phyloP scores from a whole-genome alignment of 2,113 vertebrate genomes.

The Petromus typicus region DNA sequence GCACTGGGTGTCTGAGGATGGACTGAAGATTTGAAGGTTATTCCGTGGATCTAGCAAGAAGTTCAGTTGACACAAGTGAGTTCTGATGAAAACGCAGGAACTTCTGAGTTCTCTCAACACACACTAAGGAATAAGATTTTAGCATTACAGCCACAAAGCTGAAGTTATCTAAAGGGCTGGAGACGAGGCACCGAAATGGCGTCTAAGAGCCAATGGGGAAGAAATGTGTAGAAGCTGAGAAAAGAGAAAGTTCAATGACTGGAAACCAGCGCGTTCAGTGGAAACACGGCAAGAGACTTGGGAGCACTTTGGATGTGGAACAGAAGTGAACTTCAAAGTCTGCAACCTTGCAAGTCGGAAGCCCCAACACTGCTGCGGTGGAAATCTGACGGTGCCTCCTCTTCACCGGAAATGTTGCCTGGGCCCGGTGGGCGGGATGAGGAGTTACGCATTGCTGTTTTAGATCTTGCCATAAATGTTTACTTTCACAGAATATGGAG shows the following conservation, averaged over 20 bases:
- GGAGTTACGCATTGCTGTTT: background rate
- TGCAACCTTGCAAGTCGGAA: background rate
- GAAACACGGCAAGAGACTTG: background rate
- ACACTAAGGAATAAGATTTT: too few species aligned
- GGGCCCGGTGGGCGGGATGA: background rate
- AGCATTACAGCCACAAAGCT: background rate
- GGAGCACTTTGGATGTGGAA: background rate
- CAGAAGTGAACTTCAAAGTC: background rate
- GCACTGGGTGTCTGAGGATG: background rate
- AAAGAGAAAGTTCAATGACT: background rate
- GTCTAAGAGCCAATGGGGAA: background rate
- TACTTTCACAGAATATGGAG: background rate
- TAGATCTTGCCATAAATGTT: background rate
- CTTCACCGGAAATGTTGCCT: background rate
- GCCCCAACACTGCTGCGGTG: too few species aligned
- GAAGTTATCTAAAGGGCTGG: background rate
- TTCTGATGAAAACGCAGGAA: background rate
- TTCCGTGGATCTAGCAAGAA: too few species aligned
- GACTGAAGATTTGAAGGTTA: background rate
- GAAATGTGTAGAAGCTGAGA: background rate
- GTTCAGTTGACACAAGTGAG: background rate
- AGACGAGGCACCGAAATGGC: background rate
- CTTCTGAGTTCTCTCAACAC: background rate
- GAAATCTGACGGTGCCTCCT: background rate
- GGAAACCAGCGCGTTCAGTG: background rate